A percentile compares a stretch with the other conserved stretches of the same genome.
These are phyloP conservation scores for Eristalis intricaria DNA, from an alignment of 2,888 invertebrate species.

Conservation along the genomic window DNA sequence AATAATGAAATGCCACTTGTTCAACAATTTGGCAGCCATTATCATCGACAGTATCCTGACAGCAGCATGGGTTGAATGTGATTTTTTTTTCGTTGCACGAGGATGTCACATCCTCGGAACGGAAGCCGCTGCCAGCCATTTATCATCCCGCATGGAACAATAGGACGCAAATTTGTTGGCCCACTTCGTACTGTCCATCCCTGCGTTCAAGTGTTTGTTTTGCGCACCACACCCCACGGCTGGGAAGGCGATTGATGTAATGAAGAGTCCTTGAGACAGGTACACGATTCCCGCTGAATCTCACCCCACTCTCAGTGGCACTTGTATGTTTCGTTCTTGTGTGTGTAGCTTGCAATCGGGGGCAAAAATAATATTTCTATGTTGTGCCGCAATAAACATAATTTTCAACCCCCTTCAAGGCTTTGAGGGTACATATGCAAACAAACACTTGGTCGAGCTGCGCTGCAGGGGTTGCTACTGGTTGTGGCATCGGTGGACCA, in stretches of 20 bases:
- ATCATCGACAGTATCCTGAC: conserved; percentile 31
- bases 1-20: conserved; percentile 67
- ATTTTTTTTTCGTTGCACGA: conserved; percentile 21
- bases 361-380: conserved; percentile 42
- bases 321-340: conserved; percentile 13
- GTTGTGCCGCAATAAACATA: conserved; percentile 47
- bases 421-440: conserved; percentile 21
- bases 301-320: conserved; percentile 21
- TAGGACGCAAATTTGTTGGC: conserved; percentile 51
- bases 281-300: conserved; percentile 14
- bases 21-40: conserved; percentile 62
- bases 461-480: conserved; percentile 7
- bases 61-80: neutral
- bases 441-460: conserved; percentile 22
- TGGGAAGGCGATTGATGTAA: conserved; percentile 26
- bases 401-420: conserved; percentile 41
- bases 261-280: conserved; percentile 51
- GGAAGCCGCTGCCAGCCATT: conserved; percentile 42
- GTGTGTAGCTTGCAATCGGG: conserved; percentile 12
- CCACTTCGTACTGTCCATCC: conserved; percentile 28
- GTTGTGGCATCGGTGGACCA: neutral
- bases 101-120: conserved; percentile 23
- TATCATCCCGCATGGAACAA: conserved; percentile 49
- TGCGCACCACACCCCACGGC: conserved; percentile 18
- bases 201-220: conserved; percentile 25